Base-by-base conservation (phyloP, 1,140 invertebrate genomes). In the Brachionus sp. region DNA sequence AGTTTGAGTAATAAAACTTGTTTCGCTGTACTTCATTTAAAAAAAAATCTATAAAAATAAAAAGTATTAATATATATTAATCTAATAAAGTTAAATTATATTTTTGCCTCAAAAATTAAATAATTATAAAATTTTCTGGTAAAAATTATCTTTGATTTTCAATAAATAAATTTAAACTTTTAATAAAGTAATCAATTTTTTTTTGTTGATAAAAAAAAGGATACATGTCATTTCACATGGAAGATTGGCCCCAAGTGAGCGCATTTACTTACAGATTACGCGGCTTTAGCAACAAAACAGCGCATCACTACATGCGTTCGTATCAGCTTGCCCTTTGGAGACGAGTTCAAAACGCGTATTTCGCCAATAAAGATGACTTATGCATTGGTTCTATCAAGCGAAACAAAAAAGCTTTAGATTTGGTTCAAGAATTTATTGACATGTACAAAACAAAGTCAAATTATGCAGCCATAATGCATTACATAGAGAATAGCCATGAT, bases 251-350 rank as follows among this genome's bases (percentile, higher is more conserved):
- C 39, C 44, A 83, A 42, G 33, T 83, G 5, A 82, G 82, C 29
- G 83, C 82, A 19, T 84, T 83, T 46, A 75, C 46, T 3, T 77
- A 77, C n/a, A 29, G 84, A 19, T 62, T 83, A 73, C 12, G 75
- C 9, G 84, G 84, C 1, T 83, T 84, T 33, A 83, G 75, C 46
- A 64, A 84, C n/a, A 57, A 39, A 78, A 82, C 84, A 73, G 68
- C 73, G 3, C 82, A 84, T 77, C 84, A 84, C 68, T 84, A 83
- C 37, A 82, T 82, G 64, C 33, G 77, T 1, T 25, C 77, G 0
- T 84, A 82, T 57, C 64, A 82, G 12, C 19, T 68, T 35, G 44
- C 13, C 12, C 33, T 70, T n/a, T 46, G 80, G 44, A 73, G 37
- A 10, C 16, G 35, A 33, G 13, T 42, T 25, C 33, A 19, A 50